Base-by-base conservation (phyloP, 2,113 vertebrate genomes). In the Nematolebias whitei region DNA sequence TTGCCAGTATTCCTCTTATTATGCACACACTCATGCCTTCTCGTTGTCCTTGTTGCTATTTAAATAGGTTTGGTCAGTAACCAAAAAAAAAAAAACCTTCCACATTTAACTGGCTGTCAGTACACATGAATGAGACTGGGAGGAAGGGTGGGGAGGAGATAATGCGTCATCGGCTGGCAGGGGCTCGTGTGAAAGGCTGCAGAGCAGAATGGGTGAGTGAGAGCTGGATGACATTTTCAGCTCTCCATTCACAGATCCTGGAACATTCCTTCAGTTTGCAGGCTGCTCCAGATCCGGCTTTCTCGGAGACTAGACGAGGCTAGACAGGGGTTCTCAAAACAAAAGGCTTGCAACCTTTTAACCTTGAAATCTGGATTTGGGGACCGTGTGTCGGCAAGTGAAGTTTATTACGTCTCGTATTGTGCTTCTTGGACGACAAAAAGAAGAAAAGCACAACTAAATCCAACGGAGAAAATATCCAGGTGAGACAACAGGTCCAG, bases 101-200 rank as follows among this genome's bases (percentile, higher is more conserved):
- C 24, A 12, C 48, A 45, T 49, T 13, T 11, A 29, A 85, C 82
- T 88, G 84, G 80, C 76, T 67, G 4, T 2, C 63, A 29, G 40
- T 58, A 75, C 64, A 72, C 47, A 63, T 76, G 50, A 41, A 4
- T 6, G 66, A 72, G 74, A 74, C 68, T 76, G 66, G 49, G 68
- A 71, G 65, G 57, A 38, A 23, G 71, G 22, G 20, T 50, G 76
- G 68, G 57, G 76, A 69, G 66, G 79, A 70, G 76, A 62, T 53
- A 58, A 68, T 86, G 82, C 86, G 88, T 90, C 88, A 90, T 63
- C 26, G 35, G 44, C 63, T 68, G 77, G 67, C 63, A 57, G 78
- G 62, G 44, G 12, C 81, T 85, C 63, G 63, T 89, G 86, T 81
- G 86, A 90, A 77, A 26, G 20, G 66, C 67, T 49, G 72, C 44